Percentiles rank a stretch among this genome's conserved stretches.
Conservation (phyloP, 2,888 invertebrate genomes). For the Diadegma fenestrale region DNA sequence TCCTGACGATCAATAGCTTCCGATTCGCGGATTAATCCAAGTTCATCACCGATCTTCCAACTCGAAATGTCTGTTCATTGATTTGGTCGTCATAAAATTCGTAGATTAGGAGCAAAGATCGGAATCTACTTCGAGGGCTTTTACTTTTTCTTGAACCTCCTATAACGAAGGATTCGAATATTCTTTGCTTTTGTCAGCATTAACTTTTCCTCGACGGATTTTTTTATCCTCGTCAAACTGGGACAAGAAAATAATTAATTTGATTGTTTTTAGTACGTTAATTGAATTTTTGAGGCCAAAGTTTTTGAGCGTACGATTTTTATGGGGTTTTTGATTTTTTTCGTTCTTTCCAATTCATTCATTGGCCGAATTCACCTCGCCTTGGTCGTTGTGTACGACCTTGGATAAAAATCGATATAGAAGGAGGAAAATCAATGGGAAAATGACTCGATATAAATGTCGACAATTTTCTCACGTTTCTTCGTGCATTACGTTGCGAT, state of each 20-base stretch:
- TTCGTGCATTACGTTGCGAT: constrained; percentile 17
- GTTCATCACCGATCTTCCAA: constrained; percentile 7
- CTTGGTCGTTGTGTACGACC: not conserved
- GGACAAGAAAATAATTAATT: not conserved
- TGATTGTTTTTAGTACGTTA: not conserved
- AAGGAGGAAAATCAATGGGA: not conserved
- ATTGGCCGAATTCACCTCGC: not conserved
- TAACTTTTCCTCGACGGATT: not conserved
- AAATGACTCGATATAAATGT: not conserved
- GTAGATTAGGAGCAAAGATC: not conserved
- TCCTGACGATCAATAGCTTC: not conserved
- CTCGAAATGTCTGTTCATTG: not conserved
- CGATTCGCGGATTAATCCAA: not conserved
- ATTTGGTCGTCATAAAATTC: not conserved
- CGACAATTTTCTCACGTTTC: constrained; percentile 6
- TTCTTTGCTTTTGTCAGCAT: not conserved
- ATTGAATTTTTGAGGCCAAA: not conserved
- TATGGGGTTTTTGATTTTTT: not conserved
- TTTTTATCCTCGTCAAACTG: not conserved
- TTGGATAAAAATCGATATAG: not conserved
- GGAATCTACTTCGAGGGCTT: not conserved
- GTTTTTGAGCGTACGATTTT: not conserved
- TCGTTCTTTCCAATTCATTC: not conserved
- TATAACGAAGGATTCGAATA: not conserved
- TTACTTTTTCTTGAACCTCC: not conserved